These are phyloP conservation scores for Echinarachnius parma DNA, from an alignment of 53 echinoderm and acorn worm genomes.

Conservation along the genomic window DNA sequence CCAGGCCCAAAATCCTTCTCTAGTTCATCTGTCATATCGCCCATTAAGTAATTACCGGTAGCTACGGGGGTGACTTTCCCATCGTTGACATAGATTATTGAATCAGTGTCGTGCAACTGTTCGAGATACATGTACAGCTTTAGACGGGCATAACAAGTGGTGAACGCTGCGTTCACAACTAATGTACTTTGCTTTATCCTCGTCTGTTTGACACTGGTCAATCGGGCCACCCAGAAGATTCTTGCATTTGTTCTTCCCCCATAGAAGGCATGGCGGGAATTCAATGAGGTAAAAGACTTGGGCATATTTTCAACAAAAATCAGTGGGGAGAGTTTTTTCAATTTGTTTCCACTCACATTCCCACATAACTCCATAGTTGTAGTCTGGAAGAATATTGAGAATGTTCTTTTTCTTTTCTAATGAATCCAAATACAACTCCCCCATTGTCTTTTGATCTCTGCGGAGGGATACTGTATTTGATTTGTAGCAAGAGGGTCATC, in stretches of 20 bases:
- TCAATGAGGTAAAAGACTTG: too few relatives aligned
- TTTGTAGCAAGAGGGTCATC: too few relatives aligned
- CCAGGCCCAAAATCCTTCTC: not conserved
- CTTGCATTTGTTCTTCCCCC: not conserved
- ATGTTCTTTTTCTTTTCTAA: too few relatives aligned
- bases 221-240: not conserved
- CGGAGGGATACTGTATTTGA: too few relatives aligned
- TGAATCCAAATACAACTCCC: too few relatives aligned
- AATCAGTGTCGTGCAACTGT: not conserved
- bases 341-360: too few relatives aligned
- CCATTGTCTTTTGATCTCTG: too few relatives aligned
- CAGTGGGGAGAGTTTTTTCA: not conserved
- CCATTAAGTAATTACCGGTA: not conserved
- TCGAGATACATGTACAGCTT: not conserved
- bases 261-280: too few relatives aligned
- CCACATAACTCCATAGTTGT: too few relatives aligned
- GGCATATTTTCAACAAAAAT: too few relatives aligned
- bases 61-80: not conserved
- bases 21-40: conserved; percentile 10
- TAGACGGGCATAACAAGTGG: not conserved
- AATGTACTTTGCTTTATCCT: not conserved
- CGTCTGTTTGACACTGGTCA: not conserved
- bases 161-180: not conserved
- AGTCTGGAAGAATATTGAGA: too few relatives aligned
- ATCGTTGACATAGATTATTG: not conserved